Conservation (phyloP, 2,888 invertebrate genomes). For the Drosophila suboccidentalis region DNA sequence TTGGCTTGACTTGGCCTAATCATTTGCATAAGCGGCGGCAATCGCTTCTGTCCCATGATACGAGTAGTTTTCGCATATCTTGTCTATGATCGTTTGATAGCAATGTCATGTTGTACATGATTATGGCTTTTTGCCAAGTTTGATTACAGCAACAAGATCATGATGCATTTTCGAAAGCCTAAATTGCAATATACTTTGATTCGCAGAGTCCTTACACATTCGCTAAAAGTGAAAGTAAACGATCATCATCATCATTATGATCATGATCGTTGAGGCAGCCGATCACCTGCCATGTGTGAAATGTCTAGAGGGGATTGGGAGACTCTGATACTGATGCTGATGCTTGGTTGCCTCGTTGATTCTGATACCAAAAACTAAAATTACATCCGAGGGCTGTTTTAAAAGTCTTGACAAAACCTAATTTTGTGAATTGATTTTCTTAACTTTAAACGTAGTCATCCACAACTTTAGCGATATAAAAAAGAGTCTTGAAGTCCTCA, state of each 20-base stretch:
- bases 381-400: not conserved
- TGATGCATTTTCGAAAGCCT: conserved; percentile 78
- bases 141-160: conserved; percentile 76
- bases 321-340: conserved; percentile 22
- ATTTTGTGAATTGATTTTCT: not conserved
- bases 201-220: conserved; percentile 56
- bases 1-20: conserved; percentile 23
- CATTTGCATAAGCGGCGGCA: conserved; percentile 46
- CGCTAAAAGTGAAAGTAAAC: conserved; percentile 61
- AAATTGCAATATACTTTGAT: conserved; percentile 50
- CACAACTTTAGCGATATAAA: no score
- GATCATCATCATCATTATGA: conserved; percentile 38
- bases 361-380: conserved; percentile 20
- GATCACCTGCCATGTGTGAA: conserved; percentile 58
- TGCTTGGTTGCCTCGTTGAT: conserved; percentile 26
- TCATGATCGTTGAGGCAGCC: conserved; percentile 14
- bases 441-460: not conserved
- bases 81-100: conserved; percentile 45
- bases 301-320: conserved; percentile 55
- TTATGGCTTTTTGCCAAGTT: conserved; percentile 69
- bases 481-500: no score
- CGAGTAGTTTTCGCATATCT: conserved; percentile 35
- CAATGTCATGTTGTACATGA: conserved; percentile 58
- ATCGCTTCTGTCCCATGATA: conserved; percentile 33
- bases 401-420: no score